Evolutionary conservation across 2,113 vertebrate genomes (phyloP), one percentile per base, ranked within the genome.

Genomic region (Clinocottus analis): DNA sequence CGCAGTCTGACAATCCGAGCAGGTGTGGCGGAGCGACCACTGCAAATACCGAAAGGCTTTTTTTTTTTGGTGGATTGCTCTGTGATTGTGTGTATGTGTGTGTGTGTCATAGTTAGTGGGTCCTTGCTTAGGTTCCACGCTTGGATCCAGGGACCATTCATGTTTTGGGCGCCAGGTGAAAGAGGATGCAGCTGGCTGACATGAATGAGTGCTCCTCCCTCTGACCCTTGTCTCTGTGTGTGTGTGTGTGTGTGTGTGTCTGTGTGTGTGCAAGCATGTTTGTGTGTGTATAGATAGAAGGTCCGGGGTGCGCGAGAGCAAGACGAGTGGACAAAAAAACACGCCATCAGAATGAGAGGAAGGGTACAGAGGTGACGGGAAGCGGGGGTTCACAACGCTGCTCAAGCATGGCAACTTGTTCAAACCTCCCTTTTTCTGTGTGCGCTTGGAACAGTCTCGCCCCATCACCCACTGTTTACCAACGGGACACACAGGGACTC

Each of bases 21-120:
- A 95, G 91, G 92, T 95, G 93, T 87, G 84, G 72, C 66, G 4
- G 71, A 53, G 61, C 47, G 76, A 90, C 77, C 41, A 64, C 73
- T 64, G 64, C 35, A 84, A 61, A 75, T 53, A 79, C 85, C 27
- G 14, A 67, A 76, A 83, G 77, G 79, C 75, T 47, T 17, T 12
- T 12, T 55, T 9, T 84, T 90, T 84, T 88, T 78, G 27, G 27
- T 39, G 56, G 66, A 76, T 63, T 75, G 65, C 37, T 66, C 17
- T 43, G 63, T 61, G 45, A 37, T 14, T 53, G 53, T 72, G 70
- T 37, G 58, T 47, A 13, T 51, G 27, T 72, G 56, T 71, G 53
- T 72, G 70, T n/a, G 31, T 49, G 25, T 53, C 77, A 75, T 77
- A 77, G 31, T 63, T 77, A 62, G 27, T 58, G 49, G 21, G 35